These are phyloP conservation scores for Lepus oiostolus DNA, from an alignment of 2,797 vertebrate species.

Conservation along the genomic window DNA sequence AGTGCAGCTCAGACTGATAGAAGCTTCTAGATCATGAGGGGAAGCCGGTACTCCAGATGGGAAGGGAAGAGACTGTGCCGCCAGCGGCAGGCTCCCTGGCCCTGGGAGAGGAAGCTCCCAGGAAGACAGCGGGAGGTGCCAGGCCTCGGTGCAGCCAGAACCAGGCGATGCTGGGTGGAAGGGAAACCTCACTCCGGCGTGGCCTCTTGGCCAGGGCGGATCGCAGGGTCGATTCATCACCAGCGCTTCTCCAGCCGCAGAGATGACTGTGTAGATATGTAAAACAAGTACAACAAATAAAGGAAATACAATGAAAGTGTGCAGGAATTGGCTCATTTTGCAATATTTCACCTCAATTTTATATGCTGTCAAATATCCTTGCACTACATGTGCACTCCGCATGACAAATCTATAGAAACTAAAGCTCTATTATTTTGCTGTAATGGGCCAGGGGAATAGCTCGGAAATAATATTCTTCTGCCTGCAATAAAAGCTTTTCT, in stretches of 20 bases:
- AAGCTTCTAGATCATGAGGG: not conserved
- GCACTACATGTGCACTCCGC: conserved; percentile 78
- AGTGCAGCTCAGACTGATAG: not conserved
- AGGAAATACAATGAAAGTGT: conserved; percentile 80
- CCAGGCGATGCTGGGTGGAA: not conserved
- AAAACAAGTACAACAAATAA: conserved; percentile 75
- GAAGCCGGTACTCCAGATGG: not conserved
- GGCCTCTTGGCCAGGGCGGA: not conserved
- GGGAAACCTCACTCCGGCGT: not conserved
- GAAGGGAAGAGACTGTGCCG: not conserved
- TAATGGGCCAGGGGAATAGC: conserved; percentile 79
- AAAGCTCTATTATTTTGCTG: conserved; percentile 81
- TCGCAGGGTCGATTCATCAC: conserved; percentile 66
- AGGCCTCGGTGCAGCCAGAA: not conserved
- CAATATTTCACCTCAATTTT: conserved; percentile 81
- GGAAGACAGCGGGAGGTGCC: not conserved
- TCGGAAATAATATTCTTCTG: conserved; percentile 77
- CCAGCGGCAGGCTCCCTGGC: not conserved
- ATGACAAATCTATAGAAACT: conserved; percentile 80
- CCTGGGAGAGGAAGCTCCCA: not conserved
- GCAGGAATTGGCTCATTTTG: conserved; percentile 73
- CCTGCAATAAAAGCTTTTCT: conserved; percentile 77
- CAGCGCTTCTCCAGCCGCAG: conserved; percentile 62
- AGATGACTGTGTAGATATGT: conserved; percentile 68
- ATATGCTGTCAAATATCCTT: conserved; percentile 82